Conservation (phyloP, 1,140 invertebrate genomes). For the Drosophila willistoni region DNA sequence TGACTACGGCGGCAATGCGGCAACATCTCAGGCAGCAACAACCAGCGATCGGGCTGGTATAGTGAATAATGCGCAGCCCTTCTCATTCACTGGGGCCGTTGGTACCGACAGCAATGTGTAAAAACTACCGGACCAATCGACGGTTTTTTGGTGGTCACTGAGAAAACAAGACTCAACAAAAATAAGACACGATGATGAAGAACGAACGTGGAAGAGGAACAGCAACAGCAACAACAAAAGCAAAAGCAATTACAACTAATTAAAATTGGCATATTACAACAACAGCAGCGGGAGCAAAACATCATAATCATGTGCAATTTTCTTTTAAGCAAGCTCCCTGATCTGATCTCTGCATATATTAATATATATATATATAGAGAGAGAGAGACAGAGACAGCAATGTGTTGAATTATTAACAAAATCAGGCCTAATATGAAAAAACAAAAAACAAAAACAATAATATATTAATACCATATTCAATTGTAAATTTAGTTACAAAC, state of each 20-base stretch:
- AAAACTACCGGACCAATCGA: conserved; percentile 53
- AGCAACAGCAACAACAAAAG: conserved; percentile 51
- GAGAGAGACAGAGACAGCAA: background rate
- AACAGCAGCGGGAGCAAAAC: conserved; percentile 31
- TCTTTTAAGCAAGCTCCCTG: conserved; percentile 30
- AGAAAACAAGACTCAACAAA: conserved; percentile 78
- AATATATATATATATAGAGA: conserved; percentile 53
- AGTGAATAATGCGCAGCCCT: conserved; percentile 90
- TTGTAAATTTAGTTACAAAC: conserved; percentile 7
- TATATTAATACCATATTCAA: background rate
- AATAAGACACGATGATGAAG: conserved; percentile 4
- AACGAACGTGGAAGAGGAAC: conserved; percentile 59
- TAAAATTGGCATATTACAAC: background rate
- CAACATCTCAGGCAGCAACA: conserved; percentile 37
- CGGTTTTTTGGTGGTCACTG: conserved; percentile 58
- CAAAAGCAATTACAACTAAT: conserved; percentile 41
- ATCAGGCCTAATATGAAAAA: conserved; percentile 21
- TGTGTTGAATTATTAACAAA: background rate
- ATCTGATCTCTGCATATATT: conserved; percentile 64
- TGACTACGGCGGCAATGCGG: conserved; percentile 52
- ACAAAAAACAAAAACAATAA: conserved; percentile 9
- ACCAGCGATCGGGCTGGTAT: conserved; percentile 86
- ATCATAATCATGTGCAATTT: conserved; percentile 64
- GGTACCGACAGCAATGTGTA: conserved; percentile 86
- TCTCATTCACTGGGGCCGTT: conserved; percentile 88